These are phyloP conservation scores for Lineus longissimus DNA, from an alignment of 1,140 invertebrate species.

Conservation along the genomic window DNA sequence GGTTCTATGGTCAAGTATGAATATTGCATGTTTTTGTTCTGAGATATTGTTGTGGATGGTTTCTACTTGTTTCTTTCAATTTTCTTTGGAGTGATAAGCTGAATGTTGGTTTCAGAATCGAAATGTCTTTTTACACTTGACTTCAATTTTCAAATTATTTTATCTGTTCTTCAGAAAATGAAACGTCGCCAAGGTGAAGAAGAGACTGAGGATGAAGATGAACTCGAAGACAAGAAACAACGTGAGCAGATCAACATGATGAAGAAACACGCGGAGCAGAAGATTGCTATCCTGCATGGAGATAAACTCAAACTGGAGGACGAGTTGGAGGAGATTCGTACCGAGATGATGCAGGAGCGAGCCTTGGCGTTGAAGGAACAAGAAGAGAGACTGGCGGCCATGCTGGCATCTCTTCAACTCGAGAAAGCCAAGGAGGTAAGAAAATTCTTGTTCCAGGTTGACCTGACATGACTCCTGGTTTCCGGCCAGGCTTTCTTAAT, in stretches of 20 bases:
- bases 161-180: slow-evolving; percentile 2
- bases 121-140: no score
- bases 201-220: slow-evolving; percentile 35
- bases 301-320: slow-evolving; percentile 42
- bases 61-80: no score
- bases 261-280: slow-evolving; percentile 44
- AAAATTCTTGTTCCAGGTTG: background rate
- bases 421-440: slow-evolving; percentile 49
- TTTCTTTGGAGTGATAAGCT: no score
- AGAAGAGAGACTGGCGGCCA: slow-evolving; percentile 44
- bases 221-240: slow-evolving; percentile 36
- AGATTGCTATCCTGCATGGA: slow-evolving; percentile 41
- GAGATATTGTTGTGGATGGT: no score
- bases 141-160: background rate
- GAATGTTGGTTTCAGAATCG: no score
- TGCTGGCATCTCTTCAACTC: slow-evolving; percentile 44
- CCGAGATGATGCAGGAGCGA: slow-evolving; percentile 47
- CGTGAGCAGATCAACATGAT: slow-evolving; percentile 33
- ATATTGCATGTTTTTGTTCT: no score
- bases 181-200: slow-evolving; percentile 1
- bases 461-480: background rate
- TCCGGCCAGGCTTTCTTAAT: no score
- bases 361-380: slow-evolving; percentile 43
- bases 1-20: no score
- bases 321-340: slow-evolving; percentile 44